These are phyloP conservation scores for Eleutherodactylus coqui DNA, from an alignment of 2,797 vertebrate species.

Conservation along the genomic window DNA sequence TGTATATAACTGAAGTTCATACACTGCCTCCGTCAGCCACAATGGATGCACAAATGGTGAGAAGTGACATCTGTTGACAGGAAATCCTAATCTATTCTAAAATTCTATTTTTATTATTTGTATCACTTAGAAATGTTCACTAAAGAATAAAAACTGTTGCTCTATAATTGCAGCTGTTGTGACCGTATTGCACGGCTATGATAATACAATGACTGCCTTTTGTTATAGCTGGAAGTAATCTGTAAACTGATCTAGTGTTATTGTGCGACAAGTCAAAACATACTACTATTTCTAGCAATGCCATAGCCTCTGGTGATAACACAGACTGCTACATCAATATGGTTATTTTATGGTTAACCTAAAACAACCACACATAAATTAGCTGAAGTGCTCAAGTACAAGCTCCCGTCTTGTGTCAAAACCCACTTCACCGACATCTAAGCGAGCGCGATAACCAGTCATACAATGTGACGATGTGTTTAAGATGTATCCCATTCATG, in stretches of 20 bases:
- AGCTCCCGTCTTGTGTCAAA: constrained; percentile 53
- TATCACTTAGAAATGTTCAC: too few relatives aligned
- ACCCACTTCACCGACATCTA: constrained; percentile 46
- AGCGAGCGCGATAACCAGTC: constrained; percentile 35
- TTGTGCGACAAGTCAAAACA: neutral
- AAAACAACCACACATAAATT: constrained; percentile 42
- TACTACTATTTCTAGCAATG: neutral
- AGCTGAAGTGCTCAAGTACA: constrained; percentile 43
- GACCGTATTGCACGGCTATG: neutral
- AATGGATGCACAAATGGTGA: too few relatives aligned
- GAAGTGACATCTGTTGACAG: too few relatives aligned
- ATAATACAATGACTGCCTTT: neutral
- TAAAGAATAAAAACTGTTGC: neutral
- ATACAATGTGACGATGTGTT: constrained; percentile 47
- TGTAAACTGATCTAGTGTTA: neutral
- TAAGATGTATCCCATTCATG: constrained; percentile 61
- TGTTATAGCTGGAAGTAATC: neutral
- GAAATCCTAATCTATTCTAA: too few relatives aligned
- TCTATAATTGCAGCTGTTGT: neutral
- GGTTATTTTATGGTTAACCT: constrained; percentile 28
- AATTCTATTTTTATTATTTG: too few relatives aligned
- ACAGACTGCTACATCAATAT: constrained; percentile 17
- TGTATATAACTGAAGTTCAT: too few relatives aligned
- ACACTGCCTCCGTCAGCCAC: too few relatives aligned
- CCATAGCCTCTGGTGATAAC: neutral